Conservation (phyloP, 2,888 invertebrate genomes). For the Unio delphinus region DNA sequence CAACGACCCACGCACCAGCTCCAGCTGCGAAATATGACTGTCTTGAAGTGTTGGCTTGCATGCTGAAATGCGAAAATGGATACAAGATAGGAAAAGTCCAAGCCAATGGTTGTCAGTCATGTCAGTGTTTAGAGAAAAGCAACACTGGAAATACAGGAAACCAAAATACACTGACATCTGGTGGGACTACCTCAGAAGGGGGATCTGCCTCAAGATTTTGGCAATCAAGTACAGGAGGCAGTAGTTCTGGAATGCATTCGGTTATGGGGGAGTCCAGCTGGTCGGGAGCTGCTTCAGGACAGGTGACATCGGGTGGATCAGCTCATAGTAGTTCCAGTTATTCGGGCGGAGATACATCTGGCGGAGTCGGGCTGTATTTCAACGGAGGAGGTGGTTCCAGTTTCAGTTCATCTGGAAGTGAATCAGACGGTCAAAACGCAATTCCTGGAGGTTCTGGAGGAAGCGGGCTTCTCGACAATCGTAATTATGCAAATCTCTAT, state of each 20-base stretch:
- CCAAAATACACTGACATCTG: background rate
- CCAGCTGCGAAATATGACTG: constrained; percentile 13
- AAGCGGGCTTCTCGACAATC: no score
- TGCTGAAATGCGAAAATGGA: constrained; percentile 35
- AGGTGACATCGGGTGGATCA: constrained; percentile 1
- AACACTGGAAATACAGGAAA: background rate
- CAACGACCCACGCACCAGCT: no score
- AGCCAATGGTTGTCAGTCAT: constrained; percentile 31
- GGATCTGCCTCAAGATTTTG: background rate
- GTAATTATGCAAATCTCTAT: no score
- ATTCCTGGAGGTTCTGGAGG: no score
- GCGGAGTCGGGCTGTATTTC: constrained; percentile 5
- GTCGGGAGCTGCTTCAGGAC: constrained; percentile 1
- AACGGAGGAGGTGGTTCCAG: constrained; percentile 1
- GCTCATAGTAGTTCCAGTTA: background rate
- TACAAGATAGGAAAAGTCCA: constrained; percentile 32
- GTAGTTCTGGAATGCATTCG: background rate
- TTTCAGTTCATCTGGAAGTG: no score
- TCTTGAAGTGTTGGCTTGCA: constrained; percentile 26
- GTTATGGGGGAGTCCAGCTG: constrained; percentile 3
- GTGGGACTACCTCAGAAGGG: constrained; percentile 5
- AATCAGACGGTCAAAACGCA: no score
- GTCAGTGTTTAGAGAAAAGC: constrained; percentile 23
- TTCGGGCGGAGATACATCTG: constrained; percentile 3
- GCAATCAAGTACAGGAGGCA: constrained; percentile 2